These are phyloP conservation scores for Tetragnatha montana DNA, from an alignment of 2,888 invertebrate species.

Conservation along the genomic window DNA sequence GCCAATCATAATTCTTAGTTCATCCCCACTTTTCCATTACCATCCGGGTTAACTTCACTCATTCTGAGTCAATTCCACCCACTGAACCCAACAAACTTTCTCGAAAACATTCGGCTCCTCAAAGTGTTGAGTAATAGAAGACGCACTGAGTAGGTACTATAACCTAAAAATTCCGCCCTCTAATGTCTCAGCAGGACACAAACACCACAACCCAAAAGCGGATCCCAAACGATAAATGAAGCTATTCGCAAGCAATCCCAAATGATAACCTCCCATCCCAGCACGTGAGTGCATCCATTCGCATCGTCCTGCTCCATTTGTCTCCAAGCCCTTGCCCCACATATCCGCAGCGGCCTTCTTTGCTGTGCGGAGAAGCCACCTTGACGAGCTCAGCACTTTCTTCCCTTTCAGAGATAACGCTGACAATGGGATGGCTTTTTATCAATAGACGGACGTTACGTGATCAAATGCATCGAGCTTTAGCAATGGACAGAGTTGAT, in stretches of 20 bases:
- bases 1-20: no score
- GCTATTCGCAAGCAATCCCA: background rate
- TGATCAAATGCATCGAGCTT: no score
- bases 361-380: constrained; percentile 12
- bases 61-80: no score
- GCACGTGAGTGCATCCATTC: background rate
- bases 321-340: constrained; percentile 49
- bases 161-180: no score
- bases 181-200: background rate
- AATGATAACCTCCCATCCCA: background rate
- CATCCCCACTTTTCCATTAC: no score
- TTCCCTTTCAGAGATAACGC: constrained; percentile 15
- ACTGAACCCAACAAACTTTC: no score
- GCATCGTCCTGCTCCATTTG: constrained; percentile 49
- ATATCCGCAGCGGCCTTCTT: constrained; percentile 18
- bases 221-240: background rate
- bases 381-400: constrained; percentile 48
- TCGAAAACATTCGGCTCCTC: no score
- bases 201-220: background rate
- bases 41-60: no score
- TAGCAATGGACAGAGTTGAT: no score
- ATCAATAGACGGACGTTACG: no score
- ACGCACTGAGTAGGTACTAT: no score
- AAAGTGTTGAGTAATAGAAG: no score
- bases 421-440: background rate